A percentile compares a stretch with the other conserved stretches of the same genome.
phyloP scores from a whole-genome alignment of 2,113 vertebrate species.

The Lasiurus cinereus region DNA sequence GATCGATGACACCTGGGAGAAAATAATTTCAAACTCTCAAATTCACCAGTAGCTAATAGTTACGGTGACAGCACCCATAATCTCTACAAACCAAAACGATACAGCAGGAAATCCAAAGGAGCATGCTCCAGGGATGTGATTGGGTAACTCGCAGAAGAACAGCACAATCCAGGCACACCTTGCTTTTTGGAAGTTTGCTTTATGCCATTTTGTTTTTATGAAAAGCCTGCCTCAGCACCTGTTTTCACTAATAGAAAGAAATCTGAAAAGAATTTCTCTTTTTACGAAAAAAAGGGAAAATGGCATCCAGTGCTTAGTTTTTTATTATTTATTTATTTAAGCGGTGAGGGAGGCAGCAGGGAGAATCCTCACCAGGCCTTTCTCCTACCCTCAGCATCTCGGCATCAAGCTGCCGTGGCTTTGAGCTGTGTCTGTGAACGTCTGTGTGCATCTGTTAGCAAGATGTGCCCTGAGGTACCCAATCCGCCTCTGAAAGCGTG shows the following conservation, averaged over 20 bases:
- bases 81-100: neutral
- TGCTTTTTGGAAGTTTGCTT: neutral
- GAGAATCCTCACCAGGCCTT: neutral
- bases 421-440: neutral
- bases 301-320: neutral
- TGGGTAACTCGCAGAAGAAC: neutral
- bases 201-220: neutral
- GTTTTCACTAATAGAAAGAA: neutral
- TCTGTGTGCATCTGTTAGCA: neutral
- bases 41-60: neutral
- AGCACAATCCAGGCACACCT: neutral
- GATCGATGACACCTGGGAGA: neutral
- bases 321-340: too few species aligned
- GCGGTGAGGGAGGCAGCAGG: neutral
- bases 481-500: neutral
- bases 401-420: too few species aligned
- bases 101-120: neutral
- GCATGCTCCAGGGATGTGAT: neutral
- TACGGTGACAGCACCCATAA: neutral
- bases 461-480: neutral
- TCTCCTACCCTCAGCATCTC: neutral
- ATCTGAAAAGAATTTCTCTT: neutral
- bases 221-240: neutral
- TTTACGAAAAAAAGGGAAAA: neutral
- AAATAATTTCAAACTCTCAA: neutral